phyloP scores from a whole-genome alignment of 2,888 invertebrate species.

The Anorthoa munda region DNA sequence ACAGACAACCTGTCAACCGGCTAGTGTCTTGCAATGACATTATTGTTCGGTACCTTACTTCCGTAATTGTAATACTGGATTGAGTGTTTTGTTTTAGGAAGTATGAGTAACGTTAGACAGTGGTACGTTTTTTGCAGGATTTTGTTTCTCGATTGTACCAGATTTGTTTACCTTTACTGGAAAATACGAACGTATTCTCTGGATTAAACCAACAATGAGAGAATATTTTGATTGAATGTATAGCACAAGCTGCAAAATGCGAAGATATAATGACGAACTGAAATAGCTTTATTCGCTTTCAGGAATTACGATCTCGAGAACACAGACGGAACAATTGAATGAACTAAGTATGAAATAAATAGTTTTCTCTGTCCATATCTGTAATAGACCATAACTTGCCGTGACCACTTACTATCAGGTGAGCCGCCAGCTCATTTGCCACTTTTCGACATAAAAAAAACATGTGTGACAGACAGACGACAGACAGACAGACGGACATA shows the following conservation, averaged over 20 bases:
- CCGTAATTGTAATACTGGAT: slow-evolving; percentile 51
- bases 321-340: too few relatives aligned
- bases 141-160: neutral
- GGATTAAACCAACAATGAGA: neutral
- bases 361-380: too few relatives aligned
- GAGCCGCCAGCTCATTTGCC: too few relatives aligned
- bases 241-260: neutral
- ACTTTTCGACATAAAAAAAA: too few relatives aligned
- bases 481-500: too few relatives aligned
- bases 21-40: slow-evolving; percentile 65
- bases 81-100: slow-evolving; percentile 26
- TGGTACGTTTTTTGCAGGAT: neutral
- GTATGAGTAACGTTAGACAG: slow-evolving; percentile 19
- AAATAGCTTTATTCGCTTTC: neutral
- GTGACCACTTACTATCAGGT: too few relatives aligned
- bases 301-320: neutral
- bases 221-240: neutral
- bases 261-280: neutral
- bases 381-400: too few relatives aligned
- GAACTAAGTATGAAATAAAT: too few relatives aligned
- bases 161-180: neutral
- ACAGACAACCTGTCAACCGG: slow-evolving; percentile 75
- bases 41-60: slow-evolving; percentile 65
- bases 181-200: neutral
- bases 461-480: too few relatives aligned